These are phyloP conservation scores for Mustelus asterias DNA, from an alignment of 2,113 vertebrate genomes.

Conservation along the genomic window DNA sequence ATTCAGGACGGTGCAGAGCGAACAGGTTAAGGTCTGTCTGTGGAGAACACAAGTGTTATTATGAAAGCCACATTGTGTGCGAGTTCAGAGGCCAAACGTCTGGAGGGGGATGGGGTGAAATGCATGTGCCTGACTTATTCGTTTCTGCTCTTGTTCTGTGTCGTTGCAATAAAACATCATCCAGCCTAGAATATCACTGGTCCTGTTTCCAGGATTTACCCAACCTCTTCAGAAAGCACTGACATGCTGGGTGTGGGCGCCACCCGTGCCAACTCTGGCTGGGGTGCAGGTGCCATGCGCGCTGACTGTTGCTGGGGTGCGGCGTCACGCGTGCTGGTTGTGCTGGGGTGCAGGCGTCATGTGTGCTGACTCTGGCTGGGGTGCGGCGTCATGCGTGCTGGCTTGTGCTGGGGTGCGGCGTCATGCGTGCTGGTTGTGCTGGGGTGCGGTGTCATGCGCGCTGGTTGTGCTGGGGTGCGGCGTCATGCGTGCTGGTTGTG, in stretches of 20 bases:
- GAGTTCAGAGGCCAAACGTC: neutral
- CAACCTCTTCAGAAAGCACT: neutral
- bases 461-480: too few relatives aligned
- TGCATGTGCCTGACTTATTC: neutral
- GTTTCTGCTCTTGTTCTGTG: neutral
- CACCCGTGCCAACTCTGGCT: too few relatives aligned
- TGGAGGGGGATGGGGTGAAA: neutral
- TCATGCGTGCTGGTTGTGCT: too few relatives aligned
- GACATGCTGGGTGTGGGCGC: neutral
- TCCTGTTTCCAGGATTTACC: neutral
- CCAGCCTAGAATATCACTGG: neutral
- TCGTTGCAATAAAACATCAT: neutral
- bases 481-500: too few relatives aligned
- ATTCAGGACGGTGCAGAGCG: neutral
- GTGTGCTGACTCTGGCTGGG: too few relatives aligned
- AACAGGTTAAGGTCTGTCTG: neutral
- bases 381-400: too few relatives aligned
- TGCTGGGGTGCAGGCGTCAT: too few relatives aligned
- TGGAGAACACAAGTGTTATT: neutral
- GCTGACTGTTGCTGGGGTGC: too few relatives aligned
- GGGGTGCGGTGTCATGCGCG: too few relatives aligned
- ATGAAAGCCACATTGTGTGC: neutral
- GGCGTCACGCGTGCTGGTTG: too few relatives aligned
- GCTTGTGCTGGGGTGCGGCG: too few relatives aligned
- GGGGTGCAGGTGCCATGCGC: neutral